Conservation (phyloP, 2,888 invertebrate species). For the Malthinus seriepunctatus region DNA sequence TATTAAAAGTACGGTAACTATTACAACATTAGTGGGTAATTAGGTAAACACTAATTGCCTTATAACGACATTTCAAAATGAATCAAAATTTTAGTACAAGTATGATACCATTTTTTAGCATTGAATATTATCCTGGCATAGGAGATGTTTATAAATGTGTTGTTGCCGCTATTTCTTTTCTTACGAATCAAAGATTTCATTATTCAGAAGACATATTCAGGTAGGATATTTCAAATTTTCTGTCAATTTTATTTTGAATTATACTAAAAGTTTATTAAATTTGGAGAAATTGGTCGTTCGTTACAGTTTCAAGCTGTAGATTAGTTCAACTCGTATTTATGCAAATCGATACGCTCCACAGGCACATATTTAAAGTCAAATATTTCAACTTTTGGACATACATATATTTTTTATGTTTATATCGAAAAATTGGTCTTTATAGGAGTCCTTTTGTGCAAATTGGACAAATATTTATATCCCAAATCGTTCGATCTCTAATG, state of each 20-base stretch:
- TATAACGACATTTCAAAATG: background rate
- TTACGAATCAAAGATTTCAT: constrained; percentile 4
- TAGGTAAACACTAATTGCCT: background rate
- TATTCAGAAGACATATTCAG: constrained; percentile 11
- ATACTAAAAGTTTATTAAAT: background rate
- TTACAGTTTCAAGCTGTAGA: no score
- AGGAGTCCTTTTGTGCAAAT: no score
- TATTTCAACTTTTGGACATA: no score
- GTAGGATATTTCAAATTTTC: background rate
- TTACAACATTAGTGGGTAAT: no score
- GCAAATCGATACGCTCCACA: no score
- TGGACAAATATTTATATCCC: no score
- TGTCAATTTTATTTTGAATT: background rate
- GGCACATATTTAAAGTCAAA: no score
- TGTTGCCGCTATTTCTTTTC: constrained; percentile 3
- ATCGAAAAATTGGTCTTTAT: no score
- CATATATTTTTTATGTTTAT: no score
- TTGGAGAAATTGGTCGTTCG: background rate
- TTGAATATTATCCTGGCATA: constrained; percentile 34
- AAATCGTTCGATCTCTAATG: no score
- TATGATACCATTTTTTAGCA: constrained; percentile 36
- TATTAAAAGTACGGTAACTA: no score
- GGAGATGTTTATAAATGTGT: constrained; percentile 21
- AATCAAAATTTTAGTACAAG: constrained; percentile 29
- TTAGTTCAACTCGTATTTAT: no score